These are phyloP conservation scores for Accipiter virgatus DNA, from an alignment of 2,113 vertebrate genomes.

Conservation along the genomic window DNA sequence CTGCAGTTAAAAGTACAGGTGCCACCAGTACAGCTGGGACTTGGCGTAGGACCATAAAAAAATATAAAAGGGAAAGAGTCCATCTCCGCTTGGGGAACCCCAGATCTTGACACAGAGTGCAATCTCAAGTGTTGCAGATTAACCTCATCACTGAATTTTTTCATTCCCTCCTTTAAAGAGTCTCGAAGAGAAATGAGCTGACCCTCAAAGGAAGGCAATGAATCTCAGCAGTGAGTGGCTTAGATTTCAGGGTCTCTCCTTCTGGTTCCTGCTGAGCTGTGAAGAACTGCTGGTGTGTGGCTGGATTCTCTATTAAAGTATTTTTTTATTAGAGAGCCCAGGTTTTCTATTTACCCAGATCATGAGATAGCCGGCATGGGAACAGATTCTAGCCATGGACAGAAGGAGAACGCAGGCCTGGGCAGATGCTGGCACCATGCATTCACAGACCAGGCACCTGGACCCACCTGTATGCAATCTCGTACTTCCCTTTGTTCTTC, in stretches of 20 bases:
- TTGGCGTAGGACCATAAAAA: background rate
- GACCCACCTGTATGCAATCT: slow-evolving; percentile 82
- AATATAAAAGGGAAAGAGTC: background rate
- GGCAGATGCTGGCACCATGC: background rate
- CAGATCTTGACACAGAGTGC: background rate
- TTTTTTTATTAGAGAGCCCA: background rate
- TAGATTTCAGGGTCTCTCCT: background rate
- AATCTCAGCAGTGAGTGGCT: background rate
- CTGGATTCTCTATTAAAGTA: background rate
- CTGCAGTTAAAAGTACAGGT: background rate
- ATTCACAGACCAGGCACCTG: background rate
- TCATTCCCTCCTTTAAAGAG: background rate
- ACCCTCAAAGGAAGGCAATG: background rate
- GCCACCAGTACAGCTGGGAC: background rate
- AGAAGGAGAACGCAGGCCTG: background rate
- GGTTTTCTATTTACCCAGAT: background rate
- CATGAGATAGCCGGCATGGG: background rate
- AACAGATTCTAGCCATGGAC: background rate
- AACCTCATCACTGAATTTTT: rapidly evolving
- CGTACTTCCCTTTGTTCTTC: slow-evolving; percentile 88
- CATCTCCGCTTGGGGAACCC: background rate
- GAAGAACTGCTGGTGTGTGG: background rate
- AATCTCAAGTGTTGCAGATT: rapidly evolving
- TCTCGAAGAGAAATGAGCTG: background rate
- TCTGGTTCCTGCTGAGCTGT: background rate